A percentile compares a stretch with the other conserved stretches of the same genome.
Conservation (phyloP, 2,113 vertebrate genomes). For the Onychostoma macrolepis region DNA sequence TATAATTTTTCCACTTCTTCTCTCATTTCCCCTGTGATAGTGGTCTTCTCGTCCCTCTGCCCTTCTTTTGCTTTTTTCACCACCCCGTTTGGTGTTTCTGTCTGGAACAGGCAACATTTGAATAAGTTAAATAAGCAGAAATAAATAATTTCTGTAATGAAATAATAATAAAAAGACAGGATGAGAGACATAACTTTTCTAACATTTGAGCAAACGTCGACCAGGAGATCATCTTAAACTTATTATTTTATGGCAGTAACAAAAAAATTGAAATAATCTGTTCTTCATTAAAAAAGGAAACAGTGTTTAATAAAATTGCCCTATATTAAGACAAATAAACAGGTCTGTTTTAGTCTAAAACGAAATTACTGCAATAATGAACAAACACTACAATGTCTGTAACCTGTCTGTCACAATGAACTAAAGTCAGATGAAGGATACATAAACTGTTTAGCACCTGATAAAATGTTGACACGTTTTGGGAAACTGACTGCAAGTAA, state of each 20-base stretch:
- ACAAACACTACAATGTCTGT: neutral
- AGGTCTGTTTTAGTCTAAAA: neutral
- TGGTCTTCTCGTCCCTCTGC: constrained; percentile 53
- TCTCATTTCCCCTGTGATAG: constrained; percentile 64
- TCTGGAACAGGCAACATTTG: neutral
- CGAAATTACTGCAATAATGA: neutral
- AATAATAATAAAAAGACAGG: neutral
- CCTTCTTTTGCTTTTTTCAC: constrained; percentile 28
- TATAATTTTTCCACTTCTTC: constrained; percentile 82
- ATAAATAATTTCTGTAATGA: neutral
- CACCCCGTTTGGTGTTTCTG: neutral
- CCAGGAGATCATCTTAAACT: too few relatives aligned
- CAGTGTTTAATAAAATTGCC: neutral
- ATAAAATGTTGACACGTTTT: neutral
- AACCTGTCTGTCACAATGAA: neutral
- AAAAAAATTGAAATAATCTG: neutral
- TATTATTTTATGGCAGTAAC: neutral
- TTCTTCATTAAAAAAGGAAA: neutral
- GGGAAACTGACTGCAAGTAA: neutral
- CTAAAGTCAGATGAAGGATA: neutral
- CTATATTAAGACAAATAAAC: neutral
- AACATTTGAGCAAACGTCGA: neutral
- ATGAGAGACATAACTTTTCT: neutral
- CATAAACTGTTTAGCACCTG: neutral
- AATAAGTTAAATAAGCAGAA: neutral